A percentile compares a stretch with the other conserved stretches of the same genome.
Conservation (phyloP, 23 tunicate species). For the Phallusia fumigata region DNA sequence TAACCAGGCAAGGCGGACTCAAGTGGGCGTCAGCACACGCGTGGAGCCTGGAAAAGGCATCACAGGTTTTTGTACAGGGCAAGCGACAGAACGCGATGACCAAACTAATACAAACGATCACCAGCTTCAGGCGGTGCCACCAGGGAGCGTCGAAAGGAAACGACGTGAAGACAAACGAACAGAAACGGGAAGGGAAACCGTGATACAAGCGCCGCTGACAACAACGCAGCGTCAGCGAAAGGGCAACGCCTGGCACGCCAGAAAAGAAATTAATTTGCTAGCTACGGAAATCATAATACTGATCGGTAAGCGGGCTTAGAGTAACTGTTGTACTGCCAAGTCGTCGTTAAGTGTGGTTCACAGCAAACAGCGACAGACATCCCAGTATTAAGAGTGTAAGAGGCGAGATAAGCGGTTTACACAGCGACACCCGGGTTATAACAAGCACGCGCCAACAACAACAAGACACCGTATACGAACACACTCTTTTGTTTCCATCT, state of each 20-base stretch:
- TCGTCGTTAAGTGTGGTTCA: too few species aligned
- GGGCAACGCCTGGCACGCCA: background rate
- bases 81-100: background rate
- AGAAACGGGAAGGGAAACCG: too few species aligned
- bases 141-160: background rate
- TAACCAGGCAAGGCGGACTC: background rate
- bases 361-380: too few species aligned
- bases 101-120: background rate
- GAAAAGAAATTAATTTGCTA: conserved; percentile 4
- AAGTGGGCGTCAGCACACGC: background rate
- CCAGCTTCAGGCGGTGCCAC: background rate
- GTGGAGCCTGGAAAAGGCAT: background rate
- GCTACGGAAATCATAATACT: conserved; percentile 5
- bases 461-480: background rate
- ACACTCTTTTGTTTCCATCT: background rate
- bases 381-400: too few species aligned
- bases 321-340: too few species aligned
- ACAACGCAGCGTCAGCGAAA: background rate
- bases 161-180: background rate
- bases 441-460: background rate
- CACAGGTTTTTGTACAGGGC: background rate
- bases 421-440: background rate
- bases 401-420: background rate
- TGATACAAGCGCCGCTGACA: too few species aligned
- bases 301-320: background rate